phyloP scores from a whole-genome alignment of 2,113 vertebrate genomes.

The Crotalus helleri region DNA sequence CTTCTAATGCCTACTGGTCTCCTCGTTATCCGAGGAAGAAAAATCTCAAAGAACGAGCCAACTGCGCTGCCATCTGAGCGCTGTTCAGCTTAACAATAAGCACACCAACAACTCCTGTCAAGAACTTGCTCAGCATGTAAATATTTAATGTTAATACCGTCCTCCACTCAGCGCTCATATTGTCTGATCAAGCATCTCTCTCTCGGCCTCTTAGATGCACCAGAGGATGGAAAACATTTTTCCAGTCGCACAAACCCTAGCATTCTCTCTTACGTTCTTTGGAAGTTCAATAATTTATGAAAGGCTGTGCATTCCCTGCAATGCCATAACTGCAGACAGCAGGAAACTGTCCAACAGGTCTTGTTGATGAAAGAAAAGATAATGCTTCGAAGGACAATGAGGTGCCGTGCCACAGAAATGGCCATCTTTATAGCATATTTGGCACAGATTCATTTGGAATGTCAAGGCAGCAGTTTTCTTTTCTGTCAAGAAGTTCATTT shows the following conservation, averaged over 20 bases:
- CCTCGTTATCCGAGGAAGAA: slow-evolving; percentile 40
- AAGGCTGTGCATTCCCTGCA: slow-evolving; percentile 42
- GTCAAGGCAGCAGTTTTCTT: not conserved
- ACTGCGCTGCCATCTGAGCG: slow-evolving; percentile 33
- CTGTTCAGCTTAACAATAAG: slow-evolving; percentile 56
- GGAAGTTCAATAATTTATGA: slow-evolving; percentile 74
- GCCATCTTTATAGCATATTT: not conserved
- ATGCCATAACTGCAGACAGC: slow-evolving; percentile 31
- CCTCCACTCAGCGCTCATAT: slow-evolving; percentile 66
- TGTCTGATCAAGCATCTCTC: slow-evolving; percentile 73
- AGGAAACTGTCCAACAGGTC: slow-evolving; percentile 40
- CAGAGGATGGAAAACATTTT: slow-evolving; percentile 62
- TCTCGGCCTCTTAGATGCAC: slow-evolving; percentile 68
- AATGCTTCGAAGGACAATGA: not conserved
- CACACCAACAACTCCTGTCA: slow-evolving; percentile 42
- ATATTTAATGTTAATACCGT: slow-evolving; percentile 75
- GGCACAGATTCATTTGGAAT: not conserved
- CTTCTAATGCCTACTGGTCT: slow-evolving; percentile 31
- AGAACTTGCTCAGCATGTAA: slow-evolving; percentile 64
- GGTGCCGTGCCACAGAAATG: not conserved
- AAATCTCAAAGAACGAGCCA: slow-evolving; percentile 44
- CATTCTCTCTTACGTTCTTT: slow-evolving; percentile 66
- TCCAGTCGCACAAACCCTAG: slow-evolving; percentile 61
- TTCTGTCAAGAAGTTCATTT: not conserved
- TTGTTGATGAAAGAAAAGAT: slow-evolving; percentile 21